These are phyloP conservation scores for Samia ricini DNA, from an alignment of 1,140 invertebrate species.

Conservation along the genomic window DNA sequence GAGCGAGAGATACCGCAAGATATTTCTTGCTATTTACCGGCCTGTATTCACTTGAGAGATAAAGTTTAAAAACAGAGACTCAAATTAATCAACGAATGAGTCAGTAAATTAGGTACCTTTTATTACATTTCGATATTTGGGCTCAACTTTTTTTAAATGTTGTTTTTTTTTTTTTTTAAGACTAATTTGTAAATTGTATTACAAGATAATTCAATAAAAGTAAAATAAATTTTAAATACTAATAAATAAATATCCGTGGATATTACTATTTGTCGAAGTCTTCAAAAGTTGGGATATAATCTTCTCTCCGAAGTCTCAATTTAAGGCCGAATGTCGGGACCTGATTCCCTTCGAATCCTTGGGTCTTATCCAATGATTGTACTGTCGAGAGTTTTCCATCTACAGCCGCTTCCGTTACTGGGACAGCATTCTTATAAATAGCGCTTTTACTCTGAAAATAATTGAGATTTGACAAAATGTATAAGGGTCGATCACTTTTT, in stretches of 20 bases:
- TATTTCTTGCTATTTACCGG: too few relatives aligned
- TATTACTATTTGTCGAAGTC: conserved; percentile 50
- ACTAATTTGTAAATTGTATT: too few relatives aligned
- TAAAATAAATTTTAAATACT: not conserved
- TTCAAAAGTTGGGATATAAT: conserved; percentile 56
- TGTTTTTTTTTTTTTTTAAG: not conserved
- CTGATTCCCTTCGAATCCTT: conserved; percentile 38
- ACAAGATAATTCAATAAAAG: not conserved
- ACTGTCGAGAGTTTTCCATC: conserved; percentile 37
- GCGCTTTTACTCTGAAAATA: conserved; percentile 52
- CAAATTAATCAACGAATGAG: too few relatives aligned
- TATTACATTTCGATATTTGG: too few relatives aligned
- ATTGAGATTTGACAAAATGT: not conserved
- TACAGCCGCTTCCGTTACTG: conserved; percentile 37
- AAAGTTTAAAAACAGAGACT: too few relatives aligned
- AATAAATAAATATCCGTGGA: too few relatives aligned
- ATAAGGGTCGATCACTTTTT: too few relatives aligned
- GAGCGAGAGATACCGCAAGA: too few relatives aligned
- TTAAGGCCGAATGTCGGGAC: conserved; percentile 59
- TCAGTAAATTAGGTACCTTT: too few relatives aligned
- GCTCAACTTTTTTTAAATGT: too few relatives aligned
- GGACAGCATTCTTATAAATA: conserved; percentile 33
- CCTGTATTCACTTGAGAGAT: too few relatives aligned
- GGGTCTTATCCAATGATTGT: conserved; percentile 35
- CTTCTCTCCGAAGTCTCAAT: conserved; percentile 53